Evolutionary conservation across 2,113 vertebrate genomes (phyloP).

Genomic region (Canis aureus): DNA sequence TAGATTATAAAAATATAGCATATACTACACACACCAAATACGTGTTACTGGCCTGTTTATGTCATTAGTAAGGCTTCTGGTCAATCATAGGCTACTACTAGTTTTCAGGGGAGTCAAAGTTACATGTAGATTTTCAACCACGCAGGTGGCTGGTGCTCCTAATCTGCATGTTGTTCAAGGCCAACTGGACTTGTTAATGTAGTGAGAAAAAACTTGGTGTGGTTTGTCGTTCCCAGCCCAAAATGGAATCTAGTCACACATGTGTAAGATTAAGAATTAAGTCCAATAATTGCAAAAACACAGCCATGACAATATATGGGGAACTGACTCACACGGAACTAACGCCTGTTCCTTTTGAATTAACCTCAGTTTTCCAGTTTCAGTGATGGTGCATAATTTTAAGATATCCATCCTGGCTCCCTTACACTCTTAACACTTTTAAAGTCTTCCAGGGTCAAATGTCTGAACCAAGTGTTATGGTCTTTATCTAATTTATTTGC

Average conservation of each 20-base stretch:
- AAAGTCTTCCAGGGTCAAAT: neutral
- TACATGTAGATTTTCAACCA: neutral
- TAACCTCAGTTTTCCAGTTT: neutral
- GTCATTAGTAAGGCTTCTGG: neutral
- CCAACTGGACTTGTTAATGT: neutral
- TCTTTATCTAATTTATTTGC: neutral
- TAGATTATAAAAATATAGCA: neutral
- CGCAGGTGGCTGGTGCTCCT: neutral
- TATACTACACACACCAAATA: neutral
- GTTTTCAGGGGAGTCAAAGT: neutral
- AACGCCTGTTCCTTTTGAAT: neutral
- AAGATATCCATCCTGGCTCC: neutral
- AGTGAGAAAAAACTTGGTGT: neutral
- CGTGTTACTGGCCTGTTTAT: neutral
- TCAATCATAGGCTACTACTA: neutral
- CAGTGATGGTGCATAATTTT: neutral
- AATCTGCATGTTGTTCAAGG: neutral
- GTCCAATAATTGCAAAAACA: neutral
- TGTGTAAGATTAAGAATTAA: conserved; percentile 23
- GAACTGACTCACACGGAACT: neutral
- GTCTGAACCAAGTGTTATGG: neutral
- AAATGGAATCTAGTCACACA: neutral
- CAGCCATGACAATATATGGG: neutral
- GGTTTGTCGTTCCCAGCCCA: neutral
- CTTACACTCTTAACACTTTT: neutral